phyloP scores from a whole-genome alignment of 2,888 invertebrate genomes.

The Syrphus vitripennis region DNA sequence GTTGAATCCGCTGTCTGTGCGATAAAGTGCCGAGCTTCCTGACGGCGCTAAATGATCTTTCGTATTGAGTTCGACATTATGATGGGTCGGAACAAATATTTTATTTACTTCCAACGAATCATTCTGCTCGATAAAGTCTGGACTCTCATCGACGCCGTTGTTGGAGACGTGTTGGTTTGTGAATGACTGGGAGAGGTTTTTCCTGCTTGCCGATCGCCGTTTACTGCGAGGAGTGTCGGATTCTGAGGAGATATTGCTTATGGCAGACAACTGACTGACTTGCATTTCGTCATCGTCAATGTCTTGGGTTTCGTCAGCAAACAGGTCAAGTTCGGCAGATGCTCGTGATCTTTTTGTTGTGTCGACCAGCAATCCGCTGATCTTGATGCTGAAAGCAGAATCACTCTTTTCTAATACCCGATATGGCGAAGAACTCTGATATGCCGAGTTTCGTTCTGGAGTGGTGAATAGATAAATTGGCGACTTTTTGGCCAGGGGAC shows the following conservation, averaged over 20 bases:
- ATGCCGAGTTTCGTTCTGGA: slow-evolving; percentile 77
- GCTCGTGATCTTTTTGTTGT: slow-evolving; percentile 71
- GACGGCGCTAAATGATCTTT: background rate
- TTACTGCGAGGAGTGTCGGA: slow-evolving; percentile 78
- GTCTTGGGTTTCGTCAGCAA: slow-evolving; percentile 73
- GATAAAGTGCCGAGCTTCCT: slow-evolving; percentile 73
- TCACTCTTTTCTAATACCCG: slow-evolving; percentile 73
- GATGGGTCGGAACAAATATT: background rate
- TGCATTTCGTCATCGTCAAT: slow-evolving; percentile 77
- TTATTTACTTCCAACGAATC: background rate
- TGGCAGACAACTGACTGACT: slow-evolving; percentile 75
- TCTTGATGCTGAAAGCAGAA: slow-evolving; percentile 75
- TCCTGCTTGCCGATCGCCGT: slow-evolving; percentile 78
- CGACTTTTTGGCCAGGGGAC: slow-evolving; percentile 16
- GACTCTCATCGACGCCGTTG: slow-evolving; percentile 6
- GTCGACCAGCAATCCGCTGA: slow-evolving; percentile 76
- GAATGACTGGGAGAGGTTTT: slow-evolving; percentile 80
- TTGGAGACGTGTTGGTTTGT: slow-evolving; percentile 73
- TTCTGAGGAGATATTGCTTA: slow-evolving; percentile 75
- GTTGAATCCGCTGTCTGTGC: slow-evolving; percentile 80
- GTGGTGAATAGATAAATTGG: slow-evolving; percentile 61
- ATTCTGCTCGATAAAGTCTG: background rate
- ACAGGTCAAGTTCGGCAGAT: slow-evolving; percentile 69
- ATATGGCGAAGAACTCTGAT: slow-evolving; percentile 65
- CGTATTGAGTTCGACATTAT: background rate